Percentiles rank a stretch among this genome's conserved stretches.
These are phyloP conservation scores for Agrypnia vestita DNA, from an alignment of 1,140 invertebrate genomes.

Conservation along the genomic window DNA sequence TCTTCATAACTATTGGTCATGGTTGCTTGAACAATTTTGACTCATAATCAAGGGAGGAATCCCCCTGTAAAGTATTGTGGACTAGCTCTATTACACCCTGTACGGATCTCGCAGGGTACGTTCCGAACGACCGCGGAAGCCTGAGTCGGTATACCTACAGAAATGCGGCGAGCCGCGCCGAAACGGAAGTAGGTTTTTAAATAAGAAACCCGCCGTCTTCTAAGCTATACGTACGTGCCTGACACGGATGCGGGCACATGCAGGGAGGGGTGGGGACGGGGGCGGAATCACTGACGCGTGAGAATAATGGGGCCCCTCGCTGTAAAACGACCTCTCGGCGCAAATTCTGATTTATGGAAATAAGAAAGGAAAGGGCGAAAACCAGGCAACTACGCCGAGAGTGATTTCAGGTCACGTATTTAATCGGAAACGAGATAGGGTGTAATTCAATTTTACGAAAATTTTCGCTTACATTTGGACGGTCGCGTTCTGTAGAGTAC, in stretches of 20 bases:
- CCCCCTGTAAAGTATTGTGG: too few species aligned
- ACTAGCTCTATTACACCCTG: too few species aligned
- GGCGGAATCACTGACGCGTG: conserved; percentile 11
- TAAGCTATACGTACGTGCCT: conserved; percentile 5
- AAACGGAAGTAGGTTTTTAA: not conserved
- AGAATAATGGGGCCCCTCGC: conserved; percentile 1
- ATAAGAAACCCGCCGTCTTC: conserved; percentile 7
- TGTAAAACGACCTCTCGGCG: conserved; percentile 14
- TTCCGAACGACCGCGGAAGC: not conserved
- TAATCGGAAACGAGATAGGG: too few species aligned
- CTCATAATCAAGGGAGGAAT: too few species aligned
- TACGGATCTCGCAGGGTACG: not conserved
- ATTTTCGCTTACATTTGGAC: too few species aligned
- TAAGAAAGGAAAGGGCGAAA: conserved; percentile 3
- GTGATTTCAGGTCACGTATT: too few species aligned
- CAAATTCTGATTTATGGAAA: conserved; percentile 25
- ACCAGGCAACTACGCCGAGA: not conserved
- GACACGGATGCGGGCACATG: not conserved
- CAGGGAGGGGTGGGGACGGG: not conserved
- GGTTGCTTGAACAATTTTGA: too few species aligned
- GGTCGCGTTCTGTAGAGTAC: too few species aligned
- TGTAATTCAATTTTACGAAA: too few species aligned
- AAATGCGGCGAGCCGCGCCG: not conserved
- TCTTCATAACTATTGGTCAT: too few species aligned
- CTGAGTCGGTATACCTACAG: not conserved